Conservation (phyloP, 2,888 invertebrate species). For the Acanthosepion lycidas region DNA sequence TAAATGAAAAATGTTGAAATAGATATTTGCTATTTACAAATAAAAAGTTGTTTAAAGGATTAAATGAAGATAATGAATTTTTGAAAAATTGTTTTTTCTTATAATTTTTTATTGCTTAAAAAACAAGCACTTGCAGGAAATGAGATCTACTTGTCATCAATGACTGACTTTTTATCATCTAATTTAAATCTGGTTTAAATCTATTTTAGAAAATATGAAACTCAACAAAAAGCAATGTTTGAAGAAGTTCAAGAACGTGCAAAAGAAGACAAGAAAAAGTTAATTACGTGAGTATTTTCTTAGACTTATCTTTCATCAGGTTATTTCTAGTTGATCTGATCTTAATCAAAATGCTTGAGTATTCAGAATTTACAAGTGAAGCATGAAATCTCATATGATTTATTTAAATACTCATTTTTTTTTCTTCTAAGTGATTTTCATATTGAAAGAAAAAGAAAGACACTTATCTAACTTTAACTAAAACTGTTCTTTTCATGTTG, state of each 20-base stretch:
- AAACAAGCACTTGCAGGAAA: not conserved
- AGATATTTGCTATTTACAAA: not conserved
- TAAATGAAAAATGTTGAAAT: not conserved
- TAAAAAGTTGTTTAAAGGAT: not conserved
- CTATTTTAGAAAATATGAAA: constrained; percentile 44
- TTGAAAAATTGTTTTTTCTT: too few species aligned
- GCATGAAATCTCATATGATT: not conserved
- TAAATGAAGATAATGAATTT: not conserved
- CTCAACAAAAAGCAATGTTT: constrained; percentile 81
- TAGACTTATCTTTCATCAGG: not conserved
- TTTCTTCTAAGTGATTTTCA: not conserved
- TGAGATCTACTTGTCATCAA: not conserved
- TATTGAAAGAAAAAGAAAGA: too few species aligned
- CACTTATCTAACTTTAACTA: too few species aligned
- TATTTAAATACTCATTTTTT: not conserved
- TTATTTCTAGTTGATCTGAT: too few species aligned
- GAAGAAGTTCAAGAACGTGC: constrained; percentile 80
- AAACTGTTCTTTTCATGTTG: not conserved
- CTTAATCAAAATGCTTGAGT: not conserved
- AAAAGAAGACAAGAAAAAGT: constrained; percentile 77
- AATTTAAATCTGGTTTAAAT: not conserved
- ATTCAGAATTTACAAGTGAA: not conserved
- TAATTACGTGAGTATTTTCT: constrained; percentile 64
- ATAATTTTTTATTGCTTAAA: too few species aligned
- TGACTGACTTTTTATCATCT: not conserved